phyloP scores from a whole-genome alignment of 1,140 invertebrate species.

The Plectus sambesii region DNA sequence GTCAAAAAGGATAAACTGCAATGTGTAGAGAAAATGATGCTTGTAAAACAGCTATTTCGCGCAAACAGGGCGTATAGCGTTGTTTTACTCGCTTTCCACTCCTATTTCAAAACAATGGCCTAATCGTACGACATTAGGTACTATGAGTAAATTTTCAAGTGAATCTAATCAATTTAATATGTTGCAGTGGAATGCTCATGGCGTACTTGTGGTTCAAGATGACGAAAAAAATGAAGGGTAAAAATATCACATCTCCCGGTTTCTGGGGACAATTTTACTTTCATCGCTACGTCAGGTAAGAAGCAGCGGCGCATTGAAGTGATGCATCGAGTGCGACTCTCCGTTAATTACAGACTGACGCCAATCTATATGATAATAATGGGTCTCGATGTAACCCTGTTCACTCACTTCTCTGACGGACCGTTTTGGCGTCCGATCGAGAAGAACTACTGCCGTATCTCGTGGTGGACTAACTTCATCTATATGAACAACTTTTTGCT shows the following conservation, averaged over 20 bases:
- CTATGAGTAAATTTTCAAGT: no score
- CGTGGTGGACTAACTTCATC: constrained; percentile 42
- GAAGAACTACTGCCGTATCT: constrained; percentile 29
- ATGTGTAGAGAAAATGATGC: no score
- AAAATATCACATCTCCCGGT: constrained; percentile 12
- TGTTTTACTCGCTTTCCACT: no score
- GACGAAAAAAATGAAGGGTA: constrained; percentile 25
- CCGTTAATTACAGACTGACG: constrained; percentile 30
- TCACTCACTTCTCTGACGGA: constrained; percentile 41
- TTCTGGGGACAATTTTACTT: constrained; percentile 23
- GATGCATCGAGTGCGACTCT: constrained; percentile 25
- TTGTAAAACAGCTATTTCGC: no score
- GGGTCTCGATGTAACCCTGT: constrained; percentile 38
- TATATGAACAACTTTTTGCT: constrained; percentile 44
- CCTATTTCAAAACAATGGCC: no score
- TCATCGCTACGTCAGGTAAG: constrained; percentile 15
- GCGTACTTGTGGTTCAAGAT: constrained; percentile 38
- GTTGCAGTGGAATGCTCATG: constrained; percentile 40
- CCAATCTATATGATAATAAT: constrained; percentile 41
- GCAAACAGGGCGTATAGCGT: no score
- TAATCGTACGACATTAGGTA: no score
- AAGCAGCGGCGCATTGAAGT: neutral
- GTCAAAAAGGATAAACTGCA: no score
- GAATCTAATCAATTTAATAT: constrained; percentile 1
- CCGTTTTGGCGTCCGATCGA: constrained; percentile 45